phyloP scores from a whole-genome alignment of 2,797 vertebrate genomes.

The Sardinella longiceps region DNA sequence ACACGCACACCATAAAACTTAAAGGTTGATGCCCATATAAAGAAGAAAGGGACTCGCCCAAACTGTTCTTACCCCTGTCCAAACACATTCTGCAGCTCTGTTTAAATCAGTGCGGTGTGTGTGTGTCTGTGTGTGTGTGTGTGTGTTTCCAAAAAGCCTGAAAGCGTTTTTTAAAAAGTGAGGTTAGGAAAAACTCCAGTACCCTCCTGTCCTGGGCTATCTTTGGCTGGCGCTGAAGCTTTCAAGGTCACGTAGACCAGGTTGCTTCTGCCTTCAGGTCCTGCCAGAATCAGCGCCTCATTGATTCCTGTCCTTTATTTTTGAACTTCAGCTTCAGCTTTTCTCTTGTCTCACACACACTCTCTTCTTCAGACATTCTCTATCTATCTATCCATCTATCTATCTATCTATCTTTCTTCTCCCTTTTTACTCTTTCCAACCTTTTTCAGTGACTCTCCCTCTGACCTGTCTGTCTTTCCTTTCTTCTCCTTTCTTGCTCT shows the following conservation, averaged over 20 bases:
- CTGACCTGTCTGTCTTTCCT: background rate
- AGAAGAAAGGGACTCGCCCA: constrained; percentile 7
- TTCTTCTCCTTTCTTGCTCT: background rate
- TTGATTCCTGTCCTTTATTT: background rate
- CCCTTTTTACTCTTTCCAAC: too few relatives aligned
- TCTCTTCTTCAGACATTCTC: too few relatives aligned
- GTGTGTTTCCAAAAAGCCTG: constrained; percentile 3
- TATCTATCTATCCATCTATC: too few relatives aligned
- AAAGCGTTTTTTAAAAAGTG: background rate
- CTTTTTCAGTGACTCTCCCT: background rate
- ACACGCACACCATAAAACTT: constrained; percentile 8
- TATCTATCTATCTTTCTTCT: too few relatives aligned
- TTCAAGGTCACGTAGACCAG: constrained; percentile 4
- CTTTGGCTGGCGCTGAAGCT: background rate
- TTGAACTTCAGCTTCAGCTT: background rate
- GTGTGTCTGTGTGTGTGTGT: background rate
- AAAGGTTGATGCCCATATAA: constrained; percentile 22
- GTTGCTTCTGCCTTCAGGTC: constrained; percentile 14
- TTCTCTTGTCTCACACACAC: too few relatives aligned
- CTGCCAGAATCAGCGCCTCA: background rate
- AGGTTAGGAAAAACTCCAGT: background rate
- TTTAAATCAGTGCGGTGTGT: background rate
- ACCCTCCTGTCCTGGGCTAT: background rate
- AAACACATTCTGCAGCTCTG: constrained; percentile 8
- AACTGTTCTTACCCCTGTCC: background rate